Evolutionary conservation across 35 echinoderm and acorn worm species (phyloP).

Genomic region (Ophioderma brevispina): DNA sequence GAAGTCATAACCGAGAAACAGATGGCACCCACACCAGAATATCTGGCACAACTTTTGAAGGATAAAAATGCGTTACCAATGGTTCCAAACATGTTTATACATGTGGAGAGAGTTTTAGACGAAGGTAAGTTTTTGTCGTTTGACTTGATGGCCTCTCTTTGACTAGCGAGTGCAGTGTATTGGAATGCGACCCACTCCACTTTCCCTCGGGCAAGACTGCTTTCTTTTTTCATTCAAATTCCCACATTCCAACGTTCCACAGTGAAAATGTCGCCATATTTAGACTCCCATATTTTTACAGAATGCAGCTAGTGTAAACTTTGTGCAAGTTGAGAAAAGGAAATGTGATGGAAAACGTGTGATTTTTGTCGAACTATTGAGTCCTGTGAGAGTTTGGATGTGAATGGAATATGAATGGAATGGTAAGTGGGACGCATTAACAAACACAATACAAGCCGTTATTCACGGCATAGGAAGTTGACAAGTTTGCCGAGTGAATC

Average conservation of each 20-base stretch:
- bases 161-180: neutral
- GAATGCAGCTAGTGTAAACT: neutral
- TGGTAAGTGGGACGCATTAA: neutral
- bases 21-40: neutral
- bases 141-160: neutral
- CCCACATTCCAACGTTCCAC: neutral
- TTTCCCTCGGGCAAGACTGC: slow-evolving; percentile 6
- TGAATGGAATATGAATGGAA: neutral
- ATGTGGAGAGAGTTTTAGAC: neutral
- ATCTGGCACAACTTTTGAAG: slow-evolving; percentile 10
- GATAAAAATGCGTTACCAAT: slow-evolving; percentile 1
- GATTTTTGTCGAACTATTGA: too few relatives aligned
- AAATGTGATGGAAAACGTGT: neutral
- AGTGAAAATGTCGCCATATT: slow-evolving; percentile 1
- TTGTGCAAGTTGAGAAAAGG: neutral
- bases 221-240: neutral
- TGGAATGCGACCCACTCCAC: slow-evolving; percentile 3
- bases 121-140: slow-evolving; percentile 12
- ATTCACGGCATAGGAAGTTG: slow-evolving; percentile 9
- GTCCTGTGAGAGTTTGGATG: too few relatives aligned
- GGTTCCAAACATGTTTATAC: neutral
- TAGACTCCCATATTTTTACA: neutral
- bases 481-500: slow-evolving; percentile 8
- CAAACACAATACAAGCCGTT: neutral
- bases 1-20: neutral